Evolutionary conservation across 1,140 invertebrate genomes (phyloP).

Genomic region (Maniola jurtina): DNA sequence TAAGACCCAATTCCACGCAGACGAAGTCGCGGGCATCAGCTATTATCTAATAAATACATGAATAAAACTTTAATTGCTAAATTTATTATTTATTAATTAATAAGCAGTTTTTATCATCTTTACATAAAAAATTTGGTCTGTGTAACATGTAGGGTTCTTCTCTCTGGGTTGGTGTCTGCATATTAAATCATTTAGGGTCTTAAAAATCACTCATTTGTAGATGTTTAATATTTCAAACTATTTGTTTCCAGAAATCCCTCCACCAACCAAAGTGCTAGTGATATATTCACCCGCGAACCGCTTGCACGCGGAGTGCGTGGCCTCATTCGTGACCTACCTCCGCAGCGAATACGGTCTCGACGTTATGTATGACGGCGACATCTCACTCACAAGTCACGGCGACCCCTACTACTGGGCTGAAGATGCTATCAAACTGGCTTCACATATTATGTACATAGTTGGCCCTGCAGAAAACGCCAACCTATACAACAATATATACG

Average conservation of each 20-base stretch:
- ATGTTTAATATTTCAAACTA: no score
- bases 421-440: conserved; percentile 50
- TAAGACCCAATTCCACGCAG: no score
- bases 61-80: no score
- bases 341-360: conserved; percentile 61
- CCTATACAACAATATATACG: conserved; percentile 63
- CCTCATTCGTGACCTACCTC: conserved; percentile 57
- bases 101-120: no score
- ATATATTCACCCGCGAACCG: conserved; percentile 60
- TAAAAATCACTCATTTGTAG: no score
- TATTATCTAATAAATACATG: no score
- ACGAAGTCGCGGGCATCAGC: no score
- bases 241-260: conserved; percentile 50
- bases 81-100: no score
- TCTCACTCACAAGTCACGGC: conserved; percentile 50
- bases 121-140: no score
- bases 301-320: conserved; percentile 61
- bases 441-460: conserved; percentile 61
- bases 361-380: conserved; percentile 64
- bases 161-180: no score
- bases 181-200: no score
- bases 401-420: conserved; percentile 65
- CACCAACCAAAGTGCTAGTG: conserved; percentile 61
- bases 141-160: no score
- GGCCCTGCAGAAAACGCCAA: conserved; percentile 57